These are phyloP conservation scores for Cinara cedri DNA, from an alignment of 2,888 invertebrate species.

Conservation along the genomic window DNA sequence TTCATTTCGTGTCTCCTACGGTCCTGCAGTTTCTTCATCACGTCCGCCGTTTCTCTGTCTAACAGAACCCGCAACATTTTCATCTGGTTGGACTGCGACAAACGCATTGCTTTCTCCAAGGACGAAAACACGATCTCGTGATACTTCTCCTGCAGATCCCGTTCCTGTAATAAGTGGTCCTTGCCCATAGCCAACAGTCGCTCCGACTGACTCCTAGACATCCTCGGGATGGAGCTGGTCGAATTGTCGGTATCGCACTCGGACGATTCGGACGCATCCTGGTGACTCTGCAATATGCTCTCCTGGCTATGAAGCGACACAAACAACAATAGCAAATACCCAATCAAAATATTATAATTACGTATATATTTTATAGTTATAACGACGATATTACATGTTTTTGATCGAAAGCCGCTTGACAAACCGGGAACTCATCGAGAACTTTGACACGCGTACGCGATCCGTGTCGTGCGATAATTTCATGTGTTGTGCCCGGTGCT, in stretches of 20 bases:
- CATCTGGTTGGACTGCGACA: conserved; percentile 80
- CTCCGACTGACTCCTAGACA: conserved; percentile 72
- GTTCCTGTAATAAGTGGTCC: conserved; percentile 75
- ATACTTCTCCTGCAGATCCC: conserved; percentile 81
- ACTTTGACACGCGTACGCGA: conserved; percentile 71
- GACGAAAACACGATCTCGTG: conserved; percentile 76
- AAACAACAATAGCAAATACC: neutral
- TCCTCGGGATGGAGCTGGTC: conserved; percentile 60
- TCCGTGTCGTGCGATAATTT: conserved; percentile 69
- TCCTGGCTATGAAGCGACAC: conserved; percentile 7
- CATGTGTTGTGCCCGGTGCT: conserved; percentile 1
- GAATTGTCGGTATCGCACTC: conserved; percentile 65
- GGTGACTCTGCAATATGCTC: conserved; percentile 37
- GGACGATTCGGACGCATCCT: conserved; percentile 63
- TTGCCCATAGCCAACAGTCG: conserved; percentile 70
- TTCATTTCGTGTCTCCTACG: conserved; percentile 88
- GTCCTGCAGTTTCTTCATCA: conserved; percentile 81
- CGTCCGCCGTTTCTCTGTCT: conserved; percentile 74
- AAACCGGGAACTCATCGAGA: conserved; percentile 75
- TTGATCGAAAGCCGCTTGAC: conserved; percentile 79
- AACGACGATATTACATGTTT: conserved; percentile 72
- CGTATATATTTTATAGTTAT: neutral
- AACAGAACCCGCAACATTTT: conserved; percentile 74
- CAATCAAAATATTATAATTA: neutral
- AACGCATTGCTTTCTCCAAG: conserved; percentile 80